Evolutionary conservation across 2,888 invertebrate species (phyloP).

Genomic region (Stenchaetothrips biformis): DNA sequence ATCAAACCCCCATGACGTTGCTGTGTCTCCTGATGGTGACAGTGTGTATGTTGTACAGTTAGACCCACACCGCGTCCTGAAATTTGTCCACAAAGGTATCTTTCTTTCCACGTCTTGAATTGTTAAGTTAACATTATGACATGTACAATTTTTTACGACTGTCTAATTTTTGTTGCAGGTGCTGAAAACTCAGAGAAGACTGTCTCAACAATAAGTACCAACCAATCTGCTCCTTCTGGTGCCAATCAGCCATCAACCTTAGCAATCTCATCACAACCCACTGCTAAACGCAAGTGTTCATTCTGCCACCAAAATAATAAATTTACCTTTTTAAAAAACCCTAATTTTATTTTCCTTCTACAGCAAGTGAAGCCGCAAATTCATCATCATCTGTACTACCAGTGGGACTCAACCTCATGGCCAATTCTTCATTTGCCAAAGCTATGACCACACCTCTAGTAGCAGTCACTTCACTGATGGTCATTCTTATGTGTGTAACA

Average conservation of each 20-base stretch:
- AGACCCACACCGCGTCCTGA: conserved; percentile 60
- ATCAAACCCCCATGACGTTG: conserved; percentile 74
- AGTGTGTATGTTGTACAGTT: conserved; percentile 75
- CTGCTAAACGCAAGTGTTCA: background rate
- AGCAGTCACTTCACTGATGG: background rate
- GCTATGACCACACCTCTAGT: background rate
- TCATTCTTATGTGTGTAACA: background rate
- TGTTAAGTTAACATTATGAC: too few relatives aligned
- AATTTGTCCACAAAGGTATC: conserved; percentile 45
- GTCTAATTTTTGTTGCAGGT: background rate
- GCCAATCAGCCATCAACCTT: background rate
- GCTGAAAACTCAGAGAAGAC: background rate
- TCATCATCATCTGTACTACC: background rate
- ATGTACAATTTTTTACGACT: background rate
- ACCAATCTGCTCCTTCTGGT: background rate
- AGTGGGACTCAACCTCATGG: background rate
- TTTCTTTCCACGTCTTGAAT: background rate
- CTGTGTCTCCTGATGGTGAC: conserved; percentile 62
- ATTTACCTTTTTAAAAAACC: background rate
- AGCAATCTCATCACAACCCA: background rate
- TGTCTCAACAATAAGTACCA: background rate
- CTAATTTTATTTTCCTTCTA: background rate
- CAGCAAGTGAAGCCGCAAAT: background rate
- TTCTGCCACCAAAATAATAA: background rate
- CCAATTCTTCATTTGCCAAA: background rate